Evolutionary conservation across 1,140 invertebrate genomes (phyloP).

Genomic region (Lasioglossum albipes): DNA sequence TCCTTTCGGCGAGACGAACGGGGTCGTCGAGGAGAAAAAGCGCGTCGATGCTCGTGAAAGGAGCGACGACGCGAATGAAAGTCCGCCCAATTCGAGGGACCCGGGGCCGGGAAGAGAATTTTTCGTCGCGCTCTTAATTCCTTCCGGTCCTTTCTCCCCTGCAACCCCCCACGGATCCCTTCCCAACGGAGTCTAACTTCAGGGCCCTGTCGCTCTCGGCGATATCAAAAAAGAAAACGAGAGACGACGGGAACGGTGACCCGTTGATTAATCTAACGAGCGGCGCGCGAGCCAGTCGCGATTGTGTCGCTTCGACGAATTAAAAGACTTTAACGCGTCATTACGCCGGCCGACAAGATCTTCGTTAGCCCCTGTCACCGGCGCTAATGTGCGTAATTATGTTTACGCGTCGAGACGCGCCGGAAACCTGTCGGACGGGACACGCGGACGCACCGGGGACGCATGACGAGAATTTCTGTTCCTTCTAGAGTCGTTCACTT

Average conservation of each 20-base stretch:
- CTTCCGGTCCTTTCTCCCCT: constrained; percentile 52
- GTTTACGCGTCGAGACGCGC: constrained; percentile 6
- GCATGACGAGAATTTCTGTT: no score
- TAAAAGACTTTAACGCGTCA: constrained; percentile 32
- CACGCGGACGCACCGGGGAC: no score
- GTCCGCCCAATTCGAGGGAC: constrained; percentile 43
- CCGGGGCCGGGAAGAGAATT: constrained; percentile 31
- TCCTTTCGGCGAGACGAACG: constrained; percentile 24
- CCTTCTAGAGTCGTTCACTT: no score
- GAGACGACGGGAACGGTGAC: constrained; percentile 1
- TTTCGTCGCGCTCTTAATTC: constrained; percentile 56
- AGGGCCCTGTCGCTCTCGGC: not conserved
- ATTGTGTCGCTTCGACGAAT: constrained; percentile 21
- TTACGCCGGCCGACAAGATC: constrained; percentile 1
- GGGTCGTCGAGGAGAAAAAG: not conserved
- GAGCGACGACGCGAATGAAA: constrained; percentile 54
- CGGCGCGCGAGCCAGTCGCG: not conserved
- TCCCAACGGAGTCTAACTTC: not conserved
- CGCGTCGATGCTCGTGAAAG: constrained; percentile 52
- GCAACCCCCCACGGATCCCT: not conserved
- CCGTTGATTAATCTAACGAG: constrained; percentile 46
- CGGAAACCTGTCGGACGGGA: not conserved
- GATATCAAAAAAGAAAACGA: constrained; percentile 9
- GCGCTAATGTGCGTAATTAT: constrained; percentile 18
- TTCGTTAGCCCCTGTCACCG: constrained; percentile 6